Percentiles rank a stretch among this genome's conserved stretches.
These are phyloP conservation scores for Frankliniella intonsa DNA, from an alignment of 2,888 invertebrate genomes.

Conservation along the genomic window DNA sequence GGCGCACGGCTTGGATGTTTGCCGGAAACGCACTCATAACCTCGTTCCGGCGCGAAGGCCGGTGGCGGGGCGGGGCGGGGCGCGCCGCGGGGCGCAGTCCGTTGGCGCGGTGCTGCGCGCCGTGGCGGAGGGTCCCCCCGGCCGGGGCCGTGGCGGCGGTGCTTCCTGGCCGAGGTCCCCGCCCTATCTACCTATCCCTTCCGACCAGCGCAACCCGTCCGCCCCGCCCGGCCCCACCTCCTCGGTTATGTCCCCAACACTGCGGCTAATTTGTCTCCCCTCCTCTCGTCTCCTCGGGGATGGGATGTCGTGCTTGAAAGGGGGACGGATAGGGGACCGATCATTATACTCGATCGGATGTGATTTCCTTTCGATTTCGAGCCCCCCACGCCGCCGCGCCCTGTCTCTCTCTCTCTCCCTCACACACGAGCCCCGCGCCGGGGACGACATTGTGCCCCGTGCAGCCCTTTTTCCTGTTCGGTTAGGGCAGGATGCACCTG, in stretches of 20 bases:
- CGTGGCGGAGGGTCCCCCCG: neutral
- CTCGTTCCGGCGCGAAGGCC: neutral
- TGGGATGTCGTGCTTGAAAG: neutral
- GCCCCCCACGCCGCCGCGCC: neutral
- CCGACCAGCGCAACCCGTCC: no score
- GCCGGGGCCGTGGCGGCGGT: neutral
- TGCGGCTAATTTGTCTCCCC: no score
- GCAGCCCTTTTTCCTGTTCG: no score
- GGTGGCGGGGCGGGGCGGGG: neutral
- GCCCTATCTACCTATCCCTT: no score
- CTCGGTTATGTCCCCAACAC: no score
- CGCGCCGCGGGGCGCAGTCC: no score
- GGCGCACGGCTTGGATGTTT: no score
- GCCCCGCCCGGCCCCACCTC: no score
- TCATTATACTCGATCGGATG: conserved; percentile 16
- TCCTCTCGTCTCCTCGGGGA: no score
- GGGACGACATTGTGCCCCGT: no score
- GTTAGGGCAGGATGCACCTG: neutral
- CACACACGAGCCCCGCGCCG: neutral
- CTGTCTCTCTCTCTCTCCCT: neutral
- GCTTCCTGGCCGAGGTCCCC: neutral
- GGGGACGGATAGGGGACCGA: neutral
- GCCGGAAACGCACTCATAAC: no score
- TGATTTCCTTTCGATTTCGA: conserved; percentile 25
- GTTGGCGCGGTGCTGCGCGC: no score